Percentiles rank a stretch among this genome's conserved stretches.
phyloP scores from a whole-genome alignment of 2,888 invertebrate species.

The Mesorhabditis spiculigera region DNA sequence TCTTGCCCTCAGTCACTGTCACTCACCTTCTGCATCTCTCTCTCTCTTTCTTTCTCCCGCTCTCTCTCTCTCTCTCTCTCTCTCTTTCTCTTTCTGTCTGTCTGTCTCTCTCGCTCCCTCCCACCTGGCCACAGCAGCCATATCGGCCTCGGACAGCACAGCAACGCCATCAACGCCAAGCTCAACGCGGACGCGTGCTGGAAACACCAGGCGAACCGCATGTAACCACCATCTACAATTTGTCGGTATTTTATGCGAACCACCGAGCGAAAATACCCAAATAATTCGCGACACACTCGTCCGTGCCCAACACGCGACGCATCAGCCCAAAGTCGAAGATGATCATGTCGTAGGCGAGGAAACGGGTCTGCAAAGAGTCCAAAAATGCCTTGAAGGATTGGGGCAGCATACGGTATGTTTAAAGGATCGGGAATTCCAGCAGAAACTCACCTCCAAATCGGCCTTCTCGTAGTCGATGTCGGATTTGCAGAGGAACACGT shows the following conservation, averaged over 20 bases:
- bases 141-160: slow-evolving; percentile 33
- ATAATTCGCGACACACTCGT: slow-evolving; percentile 58
- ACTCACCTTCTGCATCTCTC: too few relatives aligned
- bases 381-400: background rate
- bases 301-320: slow-evolving; percentile 54
- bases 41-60: too few relatives aligned
- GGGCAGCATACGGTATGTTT: background rate
- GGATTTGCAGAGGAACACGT: slow-evolving; percentile 51
- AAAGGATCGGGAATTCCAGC: background rate
- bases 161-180: slow-evolving; percentile 35
- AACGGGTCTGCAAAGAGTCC: slow-evolving; percentile 17
- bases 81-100: too few relatives aligned
- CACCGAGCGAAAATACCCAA: slow-evolving; percentile 26
- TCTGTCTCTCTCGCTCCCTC: background rate
- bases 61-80: too few relatives aligned
- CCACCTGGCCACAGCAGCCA: slow-evolving; percentile 57
- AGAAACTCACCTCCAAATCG: slow-evolving; percentile 27
- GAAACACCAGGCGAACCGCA: slow-evolving; percentile 50
- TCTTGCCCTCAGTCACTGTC: too few relatives aligned
- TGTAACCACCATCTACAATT: slow-evolving; percentile 53
- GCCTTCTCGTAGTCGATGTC: slow-evolving; percentile 38
- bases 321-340: slow-evolving; percentile 58
- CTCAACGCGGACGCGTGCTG: slow-evolving; percentile 46
- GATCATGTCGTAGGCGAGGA: slow-evolving; percentile 56
- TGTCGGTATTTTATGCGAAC: background rate